Conservation (phyloP, 2,888 invertebrate genomes). For the Euspilapteryx auroguttella region DNA sequence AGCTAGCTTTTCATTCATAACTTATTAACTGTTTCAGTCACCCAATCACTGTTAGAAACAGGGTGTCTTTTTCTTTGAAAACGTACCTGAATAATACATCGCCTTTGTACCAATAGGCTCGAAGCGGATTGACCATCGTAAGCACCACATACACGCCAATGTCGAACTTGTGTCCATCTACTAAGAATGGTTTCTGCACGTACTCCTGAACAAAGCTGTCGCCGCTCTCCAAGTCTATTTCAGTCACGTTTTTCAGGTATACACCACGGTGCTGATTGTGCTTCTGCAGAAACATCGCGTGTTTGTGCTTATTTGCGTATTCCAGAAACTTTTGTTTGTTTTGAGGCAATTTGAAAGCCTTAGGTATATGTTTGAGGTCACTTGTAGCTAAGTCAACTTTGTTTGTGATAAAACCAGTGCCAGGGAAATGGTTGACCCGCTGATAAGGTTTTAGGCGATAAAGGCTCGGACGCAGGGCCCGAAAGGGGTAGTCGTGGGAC, state of each 20-base stretch:
- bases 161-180: conserved; percentile 95
- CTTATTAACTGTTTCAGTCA: no score
- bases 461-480: conserved; percentile 47
- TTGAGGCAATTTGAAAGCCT: conserved; percentile 84
- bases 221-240: conserved; percentile 69
- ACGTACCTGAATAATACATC: conserved; percentile 83
- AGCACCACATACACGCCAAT: conserved; percentile 92
- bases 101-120: conserved; percentile 86
- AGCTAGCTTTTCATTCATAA: no score
- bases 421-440: conserved; percentile 92
- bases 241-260: conserved; percentile 67
- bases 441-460: conserved; percentile 70
- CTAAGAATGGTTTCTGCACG: conserved; percentile 82
- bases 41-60: not conserved
- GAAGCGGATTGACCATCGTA: conserved; percentile 87
- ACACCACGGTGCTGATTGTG: conserved; percentile 91
- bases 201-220: conserved; percentile 91
- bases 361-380: conserved; percentile 77
- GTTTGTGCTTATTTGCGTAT: conserved; percentile 68
- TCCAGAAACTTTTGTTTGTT: conserved; percentile 70
- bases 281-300: conserved; percentile 85
- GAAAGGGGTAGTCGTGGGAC: conserved; percentile 93
- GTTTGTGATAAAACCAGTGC: conserved; percentile 89
- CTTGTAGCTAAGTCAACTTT: conserved; percentile 87
- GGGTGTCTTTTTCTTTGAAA: not conserved